phyloP scores from a whole-genome alignment of 2,113 vertebrate species.

The Nannobrachium achirus region DNA sequence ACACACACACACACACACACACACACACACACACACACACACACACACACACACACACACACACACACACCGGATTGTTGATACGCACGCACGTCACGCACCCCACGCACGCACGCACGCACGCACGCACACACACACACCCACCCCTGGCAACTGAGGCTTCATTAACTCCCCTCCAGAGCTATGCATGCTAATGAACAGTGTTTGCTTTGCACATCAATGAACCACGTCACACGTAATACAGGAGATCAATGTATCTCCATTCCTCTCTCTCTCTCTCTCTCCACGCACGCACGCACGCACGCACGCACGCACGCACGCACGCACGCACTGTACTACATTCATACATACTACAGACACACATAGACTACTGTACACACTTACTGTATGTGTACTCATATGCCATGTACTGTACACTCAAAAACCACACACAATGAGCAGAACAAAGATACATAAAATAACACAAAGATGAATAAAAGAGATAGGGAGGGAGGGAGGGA shows the following conservation, averaged over 20 bases:
- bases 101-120: slow-evolving; percentile 16
- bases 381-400: too few relatives aligned
- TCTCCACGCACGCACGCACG: neutral
- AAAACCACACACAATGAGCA: neutral
- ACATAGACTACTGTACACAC: neutral
- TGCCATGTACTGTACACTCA: too few relatives aligned
- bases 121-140: neutral
- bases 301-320: slow-evolving; percentile 12
- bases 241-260: slow-evolving; percentile 38
- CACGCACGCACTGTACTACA: neutral
- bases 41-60: slow-evolving; percentile 2
- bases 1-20: slow-evolving; percentile 4
- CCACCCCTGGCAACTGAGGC: slow-evolving; percentile 55
- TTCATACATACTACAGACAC: slow-evolving; percentile 7
- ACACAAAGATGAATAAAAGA: neutral
- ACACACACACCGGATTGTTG: slow-evolving; percentile 35
- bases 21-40: slow-evolving; percentile 13
- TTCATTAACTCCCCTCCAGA: slow-evolving; percentile 72
- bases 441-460: neutral
- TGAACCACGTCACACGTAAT: slow-evolving; percentile 53
- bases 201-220: slow-evolving; percentile 72
- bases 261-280: slow-evolving; percentile 9
- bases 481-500: neutral
- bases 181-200: slow-evolving; percentile 68
- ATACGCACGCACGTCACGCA: slow-evolving; percentile 21